These are phyloP conservation scores for Elgaria multicarinata DNA, from an alignment of 2,113 vertebrate species.

Conservation along the genomic window DNA sequence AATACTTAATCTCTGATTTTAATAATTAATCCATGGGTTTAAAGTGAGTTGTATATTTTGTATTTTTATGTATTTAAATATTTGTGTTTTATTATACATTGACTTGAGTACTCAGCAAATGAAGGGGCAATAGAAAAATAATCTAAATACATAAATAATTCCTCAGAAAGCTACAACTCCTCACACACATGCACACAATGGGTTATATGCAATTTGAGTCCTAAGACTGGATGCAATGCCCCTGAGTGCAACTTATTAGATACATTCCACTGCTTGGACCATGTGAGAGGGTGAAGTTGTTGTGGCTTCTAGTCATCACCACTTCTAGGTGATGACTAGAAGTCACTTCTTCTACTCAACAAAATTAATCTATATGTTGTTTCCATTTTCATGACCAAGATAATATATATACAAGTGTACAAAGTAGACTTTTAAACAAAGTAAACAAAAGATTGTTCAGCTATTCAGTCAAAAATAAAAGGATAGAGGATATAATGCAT, in stretches of 20 bases:
- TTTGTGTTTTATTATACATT: too few species aligned
- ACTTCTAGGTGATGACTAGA: too few species aligned
- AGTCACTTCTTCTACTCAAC: background rate
- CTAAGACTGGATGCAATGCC: too few species aligned
- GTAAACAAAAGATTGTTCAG: background rate
- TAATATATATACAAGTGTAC: background rate
- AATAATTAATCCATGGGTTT: too few species aligned
- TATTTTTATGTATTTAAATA: too few species aligned
- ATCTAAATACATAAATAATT: background rate
- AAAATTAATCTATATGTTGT: background rate
- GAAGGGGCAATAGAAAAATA: too few species aligned
- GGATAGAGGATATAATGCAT: background rate
- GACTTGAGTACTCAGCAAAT: too few species aligned
- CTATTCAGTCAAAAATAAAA: background rate
- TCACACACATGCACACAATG: background rate
- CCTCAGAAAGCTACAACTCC: background rate
- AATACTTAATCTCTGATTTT: too few species aligned
- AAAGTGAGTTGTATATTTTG: too few species aligned
- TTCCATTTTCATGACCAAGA: background rate
- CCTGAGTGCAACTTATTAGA: too few species aligned
- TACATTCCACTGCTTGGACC: background rate
- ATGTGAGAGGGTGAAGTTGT: background rate
- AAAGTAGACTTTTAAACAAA: background rate
- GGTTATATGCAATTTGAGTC: too few species aligned
- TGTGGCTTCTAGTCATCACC: background rate